Evolutionary conservation across 2,113 vertebrate genomes (phyloP).

Genomic region (Cheirogaleus medius): DNA sequence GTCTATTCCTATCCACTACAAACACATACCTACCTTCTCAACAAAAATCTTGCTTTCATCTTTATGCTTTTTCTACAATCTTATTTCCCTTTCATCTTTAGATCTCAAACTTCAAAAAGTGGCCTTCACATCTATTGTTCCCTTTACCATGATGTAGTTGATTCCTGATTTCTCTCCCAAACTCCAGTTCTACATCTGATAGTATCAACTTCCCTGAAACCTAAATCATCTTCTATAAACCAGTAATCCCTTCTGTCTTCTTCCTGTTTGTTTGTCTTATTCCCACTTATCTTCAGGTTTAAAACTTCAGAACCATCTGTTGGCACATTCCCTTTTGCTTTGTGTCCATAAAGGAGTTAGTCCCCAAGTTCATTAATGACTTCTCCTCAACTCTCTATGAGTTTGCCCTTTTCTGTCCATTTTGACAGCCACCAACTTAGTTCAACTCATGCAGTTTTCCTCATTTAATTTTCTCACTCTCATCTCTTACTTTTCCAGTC

Average conservation of each 20-base stretch:
- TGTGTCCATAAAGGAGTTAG: not conserved
- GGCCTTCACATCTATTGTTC: not conserved
- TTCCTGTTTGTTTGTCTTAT: not conserved
- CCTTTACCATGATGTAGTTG: not conserved
- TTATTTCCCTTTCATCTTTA: not conserved
- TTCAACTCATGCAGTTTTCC: not conserved
- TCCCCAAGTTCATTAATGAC: not conserved
- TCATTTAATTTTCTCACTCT: not conserved
- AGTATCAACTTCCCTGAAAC: constrained; percentile 16
- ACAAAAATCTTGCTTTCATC: not conserved
- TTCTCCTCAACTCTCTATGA: not conserved
- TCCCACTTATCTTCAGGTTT: not conserved
- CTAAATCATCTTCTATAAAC: not conserved
- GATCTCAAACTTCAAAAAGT: not conserved
- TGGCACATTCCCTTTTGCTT: not conserved
- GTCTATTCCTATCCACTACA: not conserved
- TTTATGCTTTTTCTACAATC: not conserved
- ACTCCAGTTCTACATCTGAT: not conserved
- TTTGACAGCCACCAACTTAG: not conserved
- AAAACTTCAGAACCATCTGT: not conserved
- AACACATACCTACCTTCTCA: not conserved
- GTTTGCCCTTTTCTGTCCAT: not conserved
- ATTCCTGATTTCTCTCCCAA: not conserved
- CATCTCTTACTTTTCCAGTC: not conserved
- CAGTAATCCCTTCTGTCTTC: not conserved